A percentile compares a stretch with the other conserved stretches of the same genome.
phyloP scores from a whole-genome alignment of 1,140 invertebrate genomes.

The Drosophila littoralis region DNA sequence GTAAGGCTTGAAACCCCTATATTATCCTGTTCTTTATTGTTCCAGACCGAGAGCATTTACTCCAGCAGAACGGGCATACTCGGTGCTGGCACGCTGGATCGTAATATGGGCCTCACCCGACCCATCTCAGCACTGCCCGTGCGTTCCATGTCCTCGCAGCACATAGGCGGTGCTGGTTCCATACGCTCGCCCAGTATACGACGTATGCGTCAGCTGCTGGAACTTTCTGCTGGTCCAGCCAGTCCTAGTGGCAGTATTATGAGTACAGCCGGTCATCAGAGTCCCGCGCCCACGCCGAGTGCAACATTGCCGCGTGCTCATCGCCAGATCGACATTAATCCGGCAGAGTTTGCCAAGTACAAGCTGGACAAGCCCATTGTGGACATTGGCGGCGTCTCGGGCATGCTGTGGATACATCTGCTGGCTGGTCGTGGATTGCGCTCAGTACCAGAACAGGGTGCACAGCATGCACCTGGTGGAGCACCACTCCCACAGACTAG shows the following conservation, averaged over 20 bases:
- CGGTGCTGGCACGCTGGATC: conserved; percentile 85
- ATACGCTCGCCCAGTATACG: conserved; percentile 89
- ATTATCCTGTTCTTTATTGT: conserved; percentile 4
- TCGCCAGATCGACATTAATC: conserved; percentile 94
- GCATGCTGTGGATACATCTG: conserved; percentile 95
- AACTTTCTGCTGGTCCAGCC: conserved; percentile 87
- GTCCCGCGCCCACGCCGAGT: conserved; percentile 89
- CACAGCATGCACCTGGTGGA: conserved; percentile 76
- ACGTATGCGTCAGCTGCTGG: conserved; percentile 91
- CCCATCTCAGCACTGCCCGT: conserved; percentile 86
- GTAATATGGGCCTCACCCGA: conserved; percentile 84
- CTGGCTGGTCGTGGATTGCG: conserved; percentile 94
- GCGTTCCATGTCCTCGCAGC: conserved; percentile 88
- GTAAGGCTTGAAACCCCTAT: too few species aligned
- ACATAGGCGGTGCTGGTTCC: conserved; percentile 86
- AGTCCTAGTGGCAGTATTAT: conserved; percentile 85
- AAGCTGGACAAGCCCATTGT: conserved; percentile 92
- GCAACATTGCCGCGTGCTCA: conserved; percentile 90
- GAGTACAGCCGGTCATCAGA: conserved; percentile 86
- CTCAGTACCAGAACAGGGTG: conserved; percentile 88
- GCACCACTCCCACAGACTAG: conserved; percentile 81
- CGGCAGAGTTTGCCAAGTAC: conserved; percentile 96
- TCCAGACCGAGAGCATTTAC: conserved; percentile 87
- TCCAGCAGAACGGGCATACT: conserved; percentile 85
- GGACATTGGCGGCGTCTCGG: conserved; percentile 90